Base-by-base conservation (phyloP, 2,797 vertebrate species). In the Melanotaenia trifasciata region DNA sequence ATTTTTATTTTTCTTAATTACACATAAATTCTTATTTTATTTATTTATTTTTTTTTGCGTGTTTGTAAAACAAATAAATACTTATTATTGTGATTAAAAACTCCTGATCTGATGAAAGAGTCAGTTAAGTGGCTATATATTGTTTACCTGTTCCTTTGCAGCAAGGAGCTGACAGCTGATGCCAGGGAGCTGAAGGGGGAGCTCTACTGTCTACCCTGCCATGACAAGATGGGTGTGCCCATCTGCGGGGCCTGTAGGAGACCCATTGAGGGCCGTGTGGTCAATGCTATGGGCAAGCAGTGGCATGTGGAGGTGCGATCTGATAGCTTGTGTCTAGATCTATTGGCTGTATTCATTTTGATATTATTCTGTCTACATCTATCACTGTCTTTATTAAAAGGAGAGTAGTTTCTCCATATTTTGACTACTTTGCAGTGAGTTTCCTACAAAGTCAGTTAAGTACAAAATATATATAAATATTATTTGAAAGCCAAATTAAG, bases 231-330 rank as follows among this genome's bases (percentile, higher is more conserved):
- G 97, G 97, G 97, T 0, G 97, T 99, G 18, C 97, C 98, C 20
- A 99, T 99, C 90, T 99, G 98, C 8, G 97, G 98, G 0, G 97
- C 97, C n/a, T 99, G 98, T 71, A 94, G 97, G 75, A 95, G 98
- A 86, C 98, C 98, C 63, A 97, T 99, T 13, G 97, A 99, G 90
- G 98, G 97, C 35, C 96, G 97, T 0, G 97, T 99, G 85, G 97
- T 99, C 43, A 99, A 98, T n/a, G 98, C 98, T 67, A 97, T 99
- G 97, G 98, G 97, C 68, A 99, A 99, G 80, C 97, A 99, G 78
- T 99, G 98, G 98, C 98, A 99, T 0, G 97, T 99, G 81, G 98
- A 99, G 97, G 98, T 99, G 90, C 66, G 83, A 33, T 47, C 24
- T 0, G 0, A 59, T 7, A 68, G 8, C 47, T 26, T 67, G 14